These are phyloP conservation scores for Halocynthia aurantium DNA, from an alignment of 23 tunicate genomes.

Conservation along the genomic window DNA sequence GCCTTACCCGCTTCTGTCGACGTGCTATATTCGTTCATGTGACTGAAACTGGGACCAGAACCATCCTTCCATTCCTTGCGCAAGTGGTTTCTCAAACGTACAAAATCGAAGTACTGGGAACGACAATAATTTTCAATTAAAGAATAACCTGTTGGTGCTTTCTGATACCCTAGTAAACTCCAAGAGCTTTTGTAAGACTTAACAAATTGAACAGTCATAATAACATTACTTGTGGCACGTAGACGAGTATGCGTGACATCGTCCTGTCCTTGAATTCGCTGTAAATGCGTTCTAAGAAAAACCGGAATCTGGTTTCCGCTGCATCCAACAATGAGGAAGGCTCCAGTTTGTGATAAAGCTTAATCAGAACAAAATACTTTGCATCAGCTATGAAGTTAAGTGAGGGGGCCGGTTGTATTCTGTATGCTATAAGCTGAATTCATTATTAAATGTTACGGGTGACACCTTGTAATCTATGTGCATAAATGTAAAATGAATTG, in stretches of 20 bases:
- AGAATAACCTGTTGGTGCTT: too few relatives aligned
- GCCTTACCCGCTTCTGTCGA: conserved; percentile 51
- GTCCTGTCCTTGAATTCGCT: conserved; percentile 44
- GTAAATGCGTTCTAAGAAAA: conserved; percentile 47
- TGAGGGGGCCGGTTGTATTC: too few relatives aligned
- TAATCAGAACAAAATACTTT: conserved; percentile 1
- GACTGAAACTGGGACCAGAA: conserved; percentile 36
- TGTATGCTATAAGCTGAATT: too few relatives aligned
- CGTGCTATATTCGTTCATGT: conserved; percentile 62
- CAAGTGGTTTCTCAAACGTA: conserved; percentile 61
- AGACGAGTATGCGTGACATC: conserved; percentile 39
- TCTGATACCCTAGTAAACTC: too few relatives aligned
- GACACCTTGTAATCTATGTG: too few relatives aligned
- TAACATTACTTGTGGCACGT: conserved; percentile 44
- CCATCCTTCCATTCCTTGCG: conserved; percentile 48
- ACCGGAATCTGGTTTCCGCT: conserved; percentile 45
- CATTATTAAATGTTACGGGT: too few relatives aligned
- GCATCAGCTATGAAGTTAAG: too few relatives aligned
- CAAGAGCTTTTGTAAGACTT: too few relatives aligned
- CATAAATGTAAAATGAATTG: too few relatives aligned
- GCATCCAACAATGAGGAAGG: conserved; percentile 14
- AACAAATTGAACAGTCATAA: too few relatives aligned
- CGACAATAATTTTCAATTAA: neutral
- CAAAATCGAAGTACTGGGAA: conserved; percentile 51
- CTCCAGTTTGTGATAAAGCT: conserved; percentile 19